A percentile compares a stretch with the other conserved stretches of the same genome.
Evolutionary conservation across 2,113 vertebrate genomes (phyloP).

Genomic region (Mormyrus iriodes): DNA sequence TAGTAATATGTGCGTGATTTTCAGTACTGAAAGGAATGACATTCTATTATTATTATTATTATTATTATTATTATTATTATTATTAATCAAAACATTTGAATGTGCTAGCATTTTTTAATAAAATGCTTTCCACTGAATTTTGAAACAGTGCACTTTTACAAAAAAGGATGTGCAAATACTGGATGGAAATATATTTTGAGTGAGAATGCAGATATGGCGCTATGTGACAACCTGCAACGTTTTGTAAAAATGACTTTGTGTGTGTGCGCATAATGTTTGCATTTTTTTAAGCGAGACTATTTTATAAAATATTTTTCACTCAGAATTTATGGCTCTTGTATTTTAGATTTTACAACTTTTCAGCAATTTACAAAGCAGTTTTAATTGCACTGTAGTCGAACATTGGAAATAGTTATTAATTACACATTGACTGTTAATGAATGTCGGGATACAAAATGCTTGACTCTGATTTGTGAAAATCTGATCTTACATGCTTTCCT

Average conservation of each 20-base stretch:
- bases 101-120: neutral
- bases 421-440: slow-evolving; percentile 5
- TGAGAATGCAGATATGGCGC: neutral
- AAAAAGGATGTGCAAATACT: neutral
- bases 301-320: neutral
- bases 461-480: neutral
- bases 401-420: neutral
- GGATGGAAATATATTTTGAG: neutral
- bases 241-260: neutral
- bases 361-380: neutral
- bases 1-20: neutral
- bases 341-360: neutral
- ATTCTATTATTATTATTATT: neutral
- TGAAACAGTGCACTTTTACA: neutral
- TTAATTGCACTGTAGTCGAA: slow-evolving; percentile 20
- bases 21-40: neutral
- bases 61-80: neutral
- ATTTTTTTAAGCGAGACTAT: neutral
- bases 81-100: neutral
- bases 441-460: neutral
- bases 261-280: neutral
- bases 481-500: slow-evolving; percentile 4
- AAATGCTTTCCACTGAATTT: neutral
- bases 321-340: neutral
- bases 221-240: neutral